Evolutionary conservation across 2,113 vertebrate genomes (phyloP).

Genomic region (Melanostigma gelatinosum): DNA sequence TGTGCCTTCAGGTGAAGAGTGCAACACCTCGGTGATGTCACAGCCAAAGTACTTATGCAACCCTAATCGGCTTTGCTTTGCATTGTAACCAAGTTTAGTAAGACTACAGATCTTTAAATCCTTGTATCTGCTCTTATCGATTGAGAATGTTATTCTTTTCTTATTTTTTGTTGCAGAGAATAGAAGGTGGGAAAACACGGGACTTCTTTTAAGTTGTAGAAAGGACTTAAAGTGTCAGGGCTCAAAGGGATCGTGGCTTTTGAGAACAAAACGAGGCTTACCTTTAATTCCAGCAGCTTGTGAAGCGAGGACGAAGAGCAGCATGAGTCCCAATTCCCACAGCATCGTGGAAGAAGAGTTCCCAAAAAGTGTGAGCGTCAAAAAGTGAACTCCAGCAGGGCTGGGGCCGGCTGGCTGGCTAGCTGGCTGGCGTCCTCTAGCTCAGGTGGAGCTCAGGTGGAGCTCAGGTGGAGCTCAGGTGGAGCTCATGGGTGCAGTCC

Average conservation of each 20-base stretch:
- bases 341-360: slow-evolving; percentile 79
- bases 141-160: neutral
- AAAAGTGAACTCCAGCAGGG: slow-evolving; percentile 34
- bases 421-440: slow-evolving; percentile 23
- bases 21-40: slow-evolving; percentile 12
- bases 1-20: neutral
- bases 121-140: slow-evolving; percentile 1
- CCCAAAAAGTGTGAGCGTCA: slow-evolving; percentile 25
- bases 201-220: neutral
- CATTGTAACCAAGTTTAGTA: slow-evolving; percentile 39
- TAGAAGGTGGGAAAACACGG: neutral
- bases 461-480: slow-evolving; percentile 48
- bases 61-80: slow-evolving; percentile 59
- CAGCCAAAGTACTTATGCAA: slow-evolving; percentile 59
- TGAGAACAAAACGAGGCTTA: slow-evolving; percentile 73
- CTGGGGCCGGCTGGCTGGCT: neutral
- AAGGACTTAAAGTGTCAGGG: neutral
- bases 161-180: neutral
- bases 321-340: slow-evolving; percentile 80
- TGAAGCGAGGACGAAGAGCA: slow-evolving; percentile 82
- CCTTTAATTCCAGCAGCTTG: slow-evolving; percentile 86
- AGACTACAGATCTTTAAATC: slow-evolving; percentile 25
- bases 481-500: slow-evolving; percentile 14
- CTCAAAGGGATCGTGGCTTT: slow-evolving; percentile 4
- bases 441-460: slow-evolving; percentile 47